phyloP scores from a whole-genome alignment of 1,140 invertebrate species.

The Mylabris phalerata region DNA sequence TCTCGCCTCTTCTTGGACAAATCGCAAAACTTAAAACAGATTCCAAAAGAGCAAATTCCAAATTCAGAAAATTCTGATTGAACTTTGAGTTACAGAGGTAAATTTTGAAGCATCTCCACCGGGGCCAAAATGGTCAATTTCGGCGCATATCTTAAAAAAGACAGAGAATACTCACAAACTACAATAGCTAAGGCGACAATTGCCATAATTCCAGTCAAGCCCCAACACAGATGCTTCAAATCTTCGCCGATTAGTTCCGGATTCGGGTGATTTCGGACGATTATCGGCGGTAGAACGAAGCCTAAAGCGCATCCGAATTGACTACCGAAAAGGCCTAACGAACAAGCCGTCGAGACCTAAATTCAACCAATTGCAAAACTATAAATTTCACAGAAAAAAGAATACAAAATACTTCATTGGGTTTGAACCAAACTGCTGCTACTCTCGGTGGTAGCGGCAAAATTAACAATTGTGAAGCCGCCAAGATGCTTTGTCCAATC shows the following conservation, averaged over 20 bases:
- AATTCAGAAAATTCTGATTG: no score
- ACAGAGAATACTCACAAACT: conserved; percentile 47
- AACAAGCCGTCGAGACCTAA: conserved; percentile 61
- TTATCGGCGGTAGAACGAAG: conserved; percentile 42
- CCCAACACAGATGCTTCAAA: conserved; percentile 48
- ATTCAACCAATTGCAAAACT: background rate
- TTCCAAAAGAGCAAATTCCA: no score
- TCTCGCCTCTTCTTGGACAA: no score
- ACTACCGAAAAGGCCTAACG: conserved; percentile 73
- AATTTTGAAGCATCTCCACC: no score
- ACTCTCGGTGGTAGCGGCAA: conserved; percentile 64
- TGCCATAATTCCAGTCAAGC: conserved; percentile 51
- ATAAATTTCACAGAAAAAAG: background rate
- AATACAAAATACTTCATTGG: conserved; percentile 51
- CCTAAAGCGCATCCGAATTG: conserved; percentile 51
- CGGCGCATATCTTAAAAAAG: no score
- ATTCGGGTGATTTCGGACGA: conserved; percentile 43
- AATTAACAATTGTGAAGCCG: conserved; percentile 59
- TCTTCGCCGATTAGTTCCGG: conserved; percentile 38
- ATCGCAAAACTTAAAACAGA: no score
- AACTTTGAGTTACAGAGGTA: no score
- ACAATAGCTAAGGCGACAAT: conserved; percentile 50
- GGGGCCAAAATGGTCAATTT: no score
- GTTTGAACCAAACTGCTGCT: conserved; percentile 54
- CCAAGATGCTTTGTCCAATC: conserved; percentile 61